Base-by-base conservation (phyloP, 2,888 invertebrate genomes). In the Lochmaea crataegi region DNA sequence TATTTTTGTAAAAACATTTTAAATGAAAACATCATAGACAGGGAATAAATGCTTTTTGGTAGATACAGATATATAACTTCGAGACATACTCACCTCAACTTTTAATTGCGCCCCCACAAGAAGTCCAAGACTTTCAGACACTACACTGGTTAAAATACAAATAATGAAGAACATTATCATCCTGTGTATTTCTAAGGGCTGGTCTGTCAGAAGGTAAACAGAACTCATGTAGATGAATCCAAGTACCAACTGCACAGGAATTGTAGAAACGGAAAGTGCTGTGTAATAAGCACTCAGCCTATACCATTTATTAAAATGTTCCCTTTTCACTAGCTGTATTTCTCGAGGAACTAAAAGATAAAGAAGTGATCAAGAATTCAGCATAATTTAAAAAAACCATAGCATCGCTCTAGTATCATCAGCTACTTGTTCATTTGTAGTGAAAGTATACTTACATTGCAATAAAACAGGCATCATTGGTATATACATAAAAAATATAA, bases 301-400 rank as follows among this genome's bases (percentile, higher is more conserved):
- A 83, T 95, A 96, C 95, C 95, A 96, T 64, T 93, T 90, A 85
- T 96, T 96, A 83, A 95, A 95, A 81, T 95, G 92, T 83, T 96
- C 95, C 64, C 94, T 88, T 84, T 94, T 95, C 11, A 95, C 85
- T 18, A 94, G 86, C 79, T 92, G 92, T 0, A 95, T 92, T 87
- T 95, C 94, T 58, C 88, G 89, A 18, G 95, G 95, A 90, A 94
- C 95, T 95, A 86, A 42, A 90, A 80, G 51, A 64, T 58, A 68
- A 66, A 16, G 9, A 38, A 38, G 32, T 38, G 32, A 38, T 7
- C 9, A 38, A 32, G 4, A 32, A 32, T 32, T 32, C 5, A 32
- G 32, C 4, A 3, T 32, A 32, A 32, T 32, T 32, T 4, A 5
- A 32, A 32, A 22, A 22, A 22, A 22, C 22, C n/a, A 22, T 22